Evolutionary conservation across 2,888 invertebrate species (phyloP).

Genomic region (Nephrotoma flavescens): DNA sequence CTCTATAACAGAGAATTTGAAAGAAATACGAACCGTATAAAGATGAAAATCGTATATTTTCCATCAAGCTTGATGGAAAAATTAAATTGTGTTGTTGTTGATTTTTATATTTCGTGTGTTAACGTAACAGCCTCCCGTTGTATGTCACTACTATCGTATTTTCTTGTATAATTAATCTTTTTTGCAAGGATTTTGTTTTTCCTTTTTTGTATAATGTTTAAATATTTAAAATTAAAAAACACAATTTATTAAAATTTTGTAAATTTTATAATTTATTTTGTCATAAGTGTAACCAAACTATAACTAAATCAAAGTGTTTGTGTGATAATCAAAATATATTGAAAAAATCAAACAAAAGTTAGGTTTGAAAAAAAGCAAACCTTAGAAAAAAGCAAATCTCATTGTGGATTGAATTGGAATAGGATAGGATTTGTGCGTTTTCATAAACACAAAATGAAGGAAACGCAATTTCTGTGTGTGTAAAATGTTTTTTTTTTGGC

Average conservation of each 20-base stretch:
- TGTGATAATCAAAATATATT: neutral
- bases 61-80: neutral
- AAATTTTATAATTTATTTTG: neutral
- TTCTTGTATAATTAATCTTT: constrained; percentile 4
- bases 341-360: neutral
- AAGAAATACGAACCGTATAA: neutral
- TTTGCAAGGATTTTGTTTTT: constrained; percentile 2
- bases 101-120: neutral
- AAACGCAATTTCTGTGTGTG: neutral
- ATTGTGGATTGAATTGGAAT: neutral
- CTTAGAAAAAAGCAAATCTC: neutral
- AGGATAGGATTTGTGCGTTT: neutral
- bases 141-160: constrained; percentile 4
- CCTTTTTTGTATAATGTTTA: neutral
- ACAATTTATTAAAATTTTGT: neutral
- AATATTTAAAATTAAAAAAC: neutral
- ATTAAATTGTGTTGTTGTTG: neutral
- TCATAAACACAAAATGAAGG: neutral
- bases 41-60: neutral
- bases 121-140: constrained; percentile 2
- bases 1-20: neutral
- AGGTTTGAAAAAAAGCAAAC: neutral
- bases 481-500: neutral
- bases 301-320: neutral
- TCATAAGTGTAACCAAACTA: neutral